Evolutionary conservation across 2,113 vertebrate genomes (phyloP), one percentile per base, ranked within the genome.

Genomic region (Thalassoma bifasciatum): DNA sequence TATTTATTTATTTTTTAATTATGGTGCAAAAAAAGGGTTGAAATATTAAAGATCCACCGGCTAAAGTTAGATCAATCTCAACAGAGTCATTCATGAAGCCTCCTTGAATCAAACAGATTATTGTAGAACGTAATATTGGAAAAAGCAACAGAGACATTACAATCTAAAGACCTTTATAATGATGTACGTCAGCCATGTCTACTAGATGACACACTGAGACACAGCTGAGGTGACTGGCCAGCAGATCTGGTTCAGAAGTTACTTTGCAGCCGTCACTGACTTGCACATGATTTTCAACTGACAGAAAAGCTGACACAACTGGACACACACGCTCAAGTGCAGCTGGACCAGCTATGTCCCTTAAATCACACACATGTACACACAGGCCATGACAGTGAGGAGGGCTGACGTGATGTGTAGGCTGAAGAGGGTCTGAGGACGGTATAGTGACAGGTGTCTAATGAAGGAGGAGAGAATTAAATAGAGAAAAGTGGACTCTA

Each of bases 371-470:
- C 73, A 76, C 79, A 68, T 19, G 58, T 66, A 66, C 61, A 44
- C 53, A 21, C 5, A 8, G 24, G 38, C 21, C n/a, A 14, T 77
- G 69, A 88, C 77, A 75, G 68, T 74, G 37, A 90, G 68, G 38
- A 34, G 2, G 72, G 72, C 1, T 24, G 75, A 79, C 63, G 47
- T 19, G 10, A 74, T 83, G 58, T 59, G 66, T n/a, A 16, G 67
- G 62, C 60, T 66, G 50, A 69, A 50, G 66, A 24, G 67, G 66
- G 1, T 51, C 57, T 71, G 14, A 75, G 70, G 74, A 70, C 51
- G 47, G 36, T 64, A 70, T 54, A 66, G 75, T 82, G 87, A 89
- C 81, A 80, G 66, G 75, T 84, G 76, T 77, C 61, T 21, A 61
- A 74, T 36, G 59, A 72, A 72, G 58, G 47, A 61, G 13, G 44